Base-by-base conservation (phyloP, 2,113 vertebrate genomes). In the Psephotus haematonotus region DNA sequence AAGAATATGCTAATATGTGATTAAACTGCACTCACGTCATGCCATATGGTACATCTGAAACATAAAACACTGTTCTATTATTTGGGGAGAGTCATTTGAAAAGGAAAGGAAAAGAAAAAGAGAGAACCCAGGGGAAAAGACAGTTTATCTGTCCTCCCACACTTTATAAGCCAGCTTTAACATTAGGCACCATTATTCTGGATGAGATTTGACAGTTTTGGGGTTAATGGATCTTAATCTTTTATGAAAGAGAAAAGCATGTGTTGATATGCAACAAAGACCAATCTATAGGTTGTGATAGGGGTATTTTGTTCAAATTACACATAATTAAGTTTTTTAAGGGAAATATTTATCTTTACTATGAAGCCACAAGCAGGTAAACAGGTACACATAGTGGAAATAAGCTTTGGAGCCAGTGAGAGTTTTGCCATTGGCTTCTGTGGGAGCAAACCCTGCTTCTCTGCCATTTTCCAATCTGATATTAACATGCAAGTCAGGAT, bases 1-100 rank as follows among this genome's bases (percentile, higher is more conserved):
- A 97, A 95, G 97, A 96, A 98, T 98, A 98, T 98, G 98, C 98
- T 98, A 98, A 98, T 98, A 94, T 87, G 97, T 98, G 98, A 98
- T 98, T 98, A 98, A 98, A 98, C 96, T 81, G 82, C 92, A 43
- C 89, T 97, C 97, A 77, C 92, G 23, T 98, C 97, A 90, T 82
- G 97, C 98, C 98, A 98, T 98, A 98, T 98, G 98, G 98, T 98
- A 97, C 97, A 94, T 97, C 96, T 96, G 98, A 98, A 98, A 97
- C 97, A 97, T 97, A 98, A 98, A 98, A 94, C 93, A 92, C 92
- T 86, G 85, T 92, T 97, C 94, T 92, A 97, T 98, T 98, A 97
- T 98, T 97, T 86, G 81, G 94, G 88, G 85, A 91, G 95, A 91
- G 91, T 75, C 33, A 17, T 96, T 96, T 95, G 96, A 97, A 97